phyloP scores from a whole-genome alignment of 2,888 invertebrate species.

The Serrognathus titanus region DNA sequence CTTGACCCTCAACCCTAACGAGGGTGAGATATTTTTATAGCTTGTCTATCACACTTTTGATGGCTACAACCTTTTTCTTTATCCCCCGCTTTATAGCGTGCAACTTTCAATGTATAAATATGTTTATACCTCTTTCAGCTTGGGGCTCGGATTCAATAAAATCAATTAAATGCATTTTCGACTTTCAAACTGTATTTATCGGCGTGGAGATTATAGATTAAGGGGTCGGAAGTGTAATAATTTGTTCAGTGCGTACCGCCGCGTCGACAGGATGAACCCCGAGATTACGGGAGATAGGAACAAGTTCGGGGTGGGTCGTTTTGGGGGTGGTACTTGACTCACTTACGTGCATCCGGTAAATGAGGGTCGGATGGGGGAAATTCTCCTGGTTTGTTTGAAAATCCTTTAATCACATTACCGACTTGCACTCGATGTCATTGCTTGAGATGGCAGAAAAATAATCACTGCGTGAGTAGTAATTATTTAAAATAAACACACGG shows the following conservation, averaged over 20 bases:
- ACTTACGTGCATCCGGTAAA: slow-evolving; percentile 42
- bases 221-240: slow-evolving; percentile 41
- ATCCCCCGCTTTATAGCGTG: too few relatives aligned
- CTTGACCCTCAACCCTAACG: slow-evolving; percentile 18
- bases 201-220: slow-evolving; percentile 24
- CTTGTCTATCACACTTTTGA: slow-evolving; percentile 22
- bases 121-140: too few relatives aligned
- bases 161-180: too few relatives aligned
- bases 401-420: slow-evolving; percentile 39
- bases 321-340: slow-evolving; percentile 41
- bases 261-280: slow-evolving; percentile 40
- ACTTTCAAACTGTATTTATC: slow-evolving; percentile 16
- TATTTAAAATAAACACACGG: too few relatives aligned
- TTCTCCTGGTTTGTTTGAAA: slow-evolving; percentile 30
- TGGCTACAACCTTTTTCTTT: not conserved
- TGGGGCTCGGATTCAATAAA: too few relatives aligned
- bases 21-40: slow-evolving; percentile 28
- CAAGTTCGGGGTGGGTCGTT: slow-evolving; percentile 15
- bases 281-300: slow-evolving; percentile 35
- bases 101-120: too few relatives aligned
- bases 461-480: too few relatives aligned
- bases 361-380: slow-evolving; percentile 31
- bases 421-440: too few relatives aligned
- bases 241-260: slow-evolving; percentile 37
- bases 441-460: too few relatives aligned